Evolutionary conservation across 2,797 vertebrate genomes (phyloP).

Genomic region (Chelidonichthys spinosus): DNA sequence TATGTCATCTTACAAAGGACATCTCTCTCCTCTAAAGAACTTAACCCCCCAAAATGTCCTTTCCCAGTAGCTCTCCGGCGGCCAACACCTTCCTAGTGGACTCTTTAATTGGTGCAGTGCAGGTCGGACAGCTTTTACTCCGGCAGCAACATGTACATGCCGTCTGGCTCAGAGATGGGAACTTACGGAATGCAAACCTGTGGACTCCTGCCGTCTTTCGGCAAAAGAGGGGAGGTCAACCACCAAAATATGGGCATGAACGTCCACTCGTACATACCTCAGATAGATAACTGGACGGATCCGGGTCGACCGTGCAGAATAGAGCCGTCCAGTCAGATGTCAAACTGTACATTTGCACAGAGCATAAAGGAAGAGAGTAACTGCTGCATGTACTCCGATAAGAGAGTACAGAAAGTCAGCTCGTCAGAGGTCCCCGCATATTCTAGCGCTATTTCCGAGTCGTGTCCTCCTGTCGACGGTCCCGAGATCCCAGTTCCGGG

Average conservation of each 20-base stretch:
- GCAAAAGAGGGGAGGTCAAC: slow-evolving; percentile 96
- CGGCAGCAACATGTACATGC: slow-evolving; percentile 99
- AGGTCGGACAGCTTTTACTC: slow-evolving; percentile 99
- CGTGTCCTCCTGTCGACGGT: slow-evolving; percentile 92
- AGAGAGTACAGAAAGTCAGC: slow-evolving; percentile 92
- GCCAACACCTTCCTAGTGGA: slow-evolving; percentile 99
- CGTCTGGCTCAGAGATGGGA: slow-evolving; percentile 96
- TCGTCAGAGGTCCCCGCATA: slow-evolving; percentile 92
- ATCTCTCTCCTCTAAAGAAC: slow-evolving; percentile 95
- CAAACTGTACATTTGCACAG: slow-evolving; percentile 96
- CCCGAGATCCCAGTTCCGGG: slow-evolving; percentile 98
- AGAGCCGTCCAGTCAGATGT: slow-evolving; percentile 94
- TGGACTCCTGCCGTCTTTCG: slow-evolving; percentile 99
- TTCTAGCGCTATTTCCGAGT: slow-evolving; percentile 91
- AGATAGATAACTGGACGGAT: slow-evolving; percentile 98
- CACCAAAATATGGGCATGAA: slow-evolving; percentile 99
- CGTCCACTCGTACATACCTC: slow-evolving; percentile 99
- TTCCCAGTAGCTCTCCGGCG: slow-evolving; percentile 98
- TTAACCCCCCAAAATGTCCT: slow-evolving; percentile 91
- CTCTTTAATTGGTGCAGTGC: slow-evolving; percentile 97
- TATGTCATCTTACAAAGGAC: slow-evolving; percentile 99
- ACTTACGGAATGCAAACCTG: slow-evolving; percentile 99
- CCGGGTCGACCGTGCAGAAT: slow-evolving; percentile 95
- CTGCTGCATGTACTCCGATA: slow-evolving; percentile 99
- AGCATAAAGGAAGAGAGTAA: slow-evolving; percentile 99